A percentile compares a stretch with the other conserved stretches of the same genome.
These are phyloP conservation scores for Eudemis profundana DNA, from an alignment of 2,888 invertebrate genomes.

Conservation along the genomic window DNA sequence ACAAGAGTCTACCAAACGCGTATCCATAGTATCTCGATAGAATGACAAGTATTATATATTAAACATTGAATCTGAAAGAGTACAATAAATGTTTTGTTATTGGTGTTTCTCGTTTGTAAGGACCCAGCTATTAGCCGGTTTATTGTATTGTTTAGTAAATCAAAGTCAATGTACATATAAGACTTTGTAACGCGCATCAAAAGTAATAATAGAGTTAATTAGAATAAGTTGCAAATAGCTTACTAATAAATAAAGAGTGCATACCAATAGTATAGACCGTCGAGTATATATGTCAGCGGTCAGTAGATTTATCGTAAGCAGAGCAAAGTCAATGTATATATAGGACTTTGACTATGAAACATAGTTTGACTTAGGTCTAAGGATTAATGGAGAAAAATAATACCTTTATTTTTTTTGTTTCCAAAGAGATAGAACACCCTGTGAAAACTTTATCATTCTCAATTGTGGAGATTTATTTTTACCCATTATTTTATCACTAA, in stretches of 20 bases:
- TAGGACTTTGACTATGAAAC: conserved; percentile 39
- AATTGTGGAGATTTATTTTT: no score
- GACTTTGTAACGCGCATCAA: conserved; percentile 28
- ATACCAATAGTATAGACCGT: conserved; percentile 6
- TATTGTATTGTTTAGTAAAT: conserved; percentile 19
- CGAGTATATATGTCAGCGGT: background rate
- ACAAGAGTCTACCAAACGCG: conserved; percentile 43
- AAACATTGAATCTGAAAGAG: conserved; percentile 38
- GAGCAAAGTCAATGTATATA: conserved; percentile 37
- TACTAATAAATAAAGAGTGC: background rate
- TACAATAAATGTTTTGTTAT: conserved; percentile 34
- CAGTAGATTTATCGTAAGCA: background rate
- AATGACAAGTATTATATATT: conserved; percentile 29
- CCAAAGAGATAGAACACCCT: no score
- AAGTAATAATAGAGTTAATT: conserved; percentile 34
- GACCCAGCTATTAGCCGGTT: conserved; percentile 9
- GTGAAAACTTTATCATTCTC: no score
- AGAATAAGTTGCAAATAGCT: conserved; percentile 3
- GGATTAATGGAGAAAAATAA: no score
- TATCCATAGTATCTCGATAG: conserved; percentile 36
- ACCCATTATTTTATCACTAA: no score
- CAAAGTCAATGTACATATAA: conserved; percentile 34
- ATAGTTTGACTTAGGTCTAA: background rate
- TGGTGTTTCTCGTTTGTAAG: conserved; percentile 28
- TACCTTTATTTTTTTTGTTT: no score